Evolutionary conservation across 1,140 invertebrate species (phyloP).

Genomic region (Tetragnatha versicolor): DNA sequence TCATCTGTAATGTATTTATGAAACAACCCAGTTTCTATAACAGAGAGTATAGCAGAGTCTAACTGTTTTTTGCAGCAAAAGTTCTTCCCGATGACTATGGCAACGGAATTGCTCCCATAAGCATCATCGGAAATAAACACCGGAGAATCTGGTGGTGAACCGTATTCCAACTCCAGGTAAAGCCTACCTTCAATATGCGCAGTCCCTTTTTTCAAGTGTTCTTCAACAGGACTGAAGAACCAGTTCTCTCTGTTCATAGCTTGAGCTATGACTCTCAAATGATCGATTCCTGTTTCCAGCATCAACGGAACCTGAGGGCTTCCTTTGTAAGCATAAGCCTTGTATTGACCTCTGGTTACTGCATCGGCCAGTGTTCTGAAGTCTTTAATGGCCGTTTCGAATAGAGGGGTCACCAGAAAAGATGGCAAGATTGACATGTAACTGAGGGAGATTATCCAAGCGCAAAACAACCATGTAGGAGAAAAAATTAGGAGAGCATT

Average conservation of each 20-base stretch:
- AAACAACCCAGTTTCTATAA: not conserved
- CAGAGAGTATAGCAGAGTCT: not conserved
- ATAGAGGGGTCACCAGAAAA: not conserved
- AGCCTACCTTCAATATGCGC: not conserved
- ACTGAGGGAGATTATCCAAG: not conserved
- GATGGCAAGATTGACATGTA: not conserved
- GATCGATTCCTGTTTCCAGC: not conserved
- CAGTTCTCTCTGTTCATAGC: not conserved
- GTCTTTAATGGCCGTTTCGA: not conserved
- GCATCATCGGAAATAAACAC: not conserved
- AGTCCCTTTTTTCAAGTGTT: not conserved
- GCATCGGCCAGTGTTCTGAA: not conserved
- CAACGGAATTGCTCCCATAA: not conserved
- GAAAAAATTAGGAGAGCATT: not conserved
- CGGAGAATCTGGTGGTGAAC: not conserved
- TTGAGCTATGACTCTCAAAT: not conserved
- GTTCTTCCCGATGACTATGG: not conserved
- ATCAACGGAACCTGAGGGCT: not conserved
- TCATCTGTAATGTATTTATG: too few relatives aligned
- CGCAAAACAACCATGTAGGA: not conserved
- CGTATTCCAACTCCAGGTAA: not conserved
- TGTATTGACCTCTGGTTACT: not conserved
- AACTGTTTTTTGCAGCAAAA: not conserved
- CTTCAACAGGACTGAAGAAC: not conserved
- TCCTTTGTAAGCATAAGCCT: not conserved